phyloP scores from a whole-genome alignment of 2,888 invertebrate species.

The Drosophila meridionalis region DNA sequence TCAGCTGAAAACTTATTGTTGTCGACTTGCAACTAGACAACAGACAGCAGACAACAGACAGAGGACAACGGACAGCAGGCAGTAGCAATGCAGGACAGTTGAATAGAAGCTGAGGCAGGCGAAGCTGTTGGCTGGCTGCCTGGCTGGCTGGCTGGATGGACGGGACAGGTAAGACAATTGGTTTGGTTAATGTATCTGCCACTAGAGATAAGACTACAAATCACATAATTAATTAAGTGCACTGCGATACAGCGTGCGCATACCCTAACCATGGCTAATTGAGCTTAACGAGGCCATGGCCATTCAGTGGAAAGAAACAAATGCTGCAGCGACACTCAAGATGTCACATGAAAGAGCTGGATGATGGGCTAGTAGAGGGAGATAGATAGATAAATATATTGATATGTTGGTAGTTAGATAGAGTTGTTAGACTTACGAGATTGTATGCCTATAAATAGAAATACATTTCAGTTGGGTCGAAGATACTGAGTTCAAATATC shows the following conservation, averaged over 20 bases:
- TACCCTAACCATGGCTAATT: slow-evolving; percentile 3
- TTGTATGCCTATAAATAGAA: not conserved
- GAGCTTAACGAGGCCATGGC: not conserved
- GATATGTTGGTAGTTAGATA: not conserved
- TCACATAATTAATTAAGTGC: slow-evolving; percentile 39
- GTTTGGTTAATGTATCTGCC: slow-evolving; percentile 25
- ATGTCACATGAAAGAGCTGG: not conserved
- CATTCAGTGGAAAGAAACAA: not conserved
- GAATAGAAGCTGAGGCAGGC: too few relatives aligned
- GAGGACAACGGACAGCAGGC: not conserved
- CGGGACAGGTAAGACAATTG: not conserved
- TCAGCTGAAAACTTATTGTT: slow-evolving; percentile 29
- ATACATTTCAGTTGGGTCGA: too few relatives aligned
- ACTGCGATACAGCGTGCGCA: slow-evolving; percentile 1
- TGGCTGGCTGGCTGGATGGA: not conserved
- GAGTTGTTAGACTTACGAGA: not conserved
- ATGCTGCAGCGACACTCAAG: not conserved
- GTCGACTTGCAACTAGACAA: slow-evolving; percentile 11
- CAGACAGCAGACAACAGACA: not conserved
- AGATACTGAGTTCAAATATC: too few relatives aligned
- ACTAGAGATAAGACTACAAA: slow-evolving; percentile 18
- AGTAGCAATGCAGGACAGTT: not conserved
- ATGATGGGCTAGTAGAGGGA: not conserved
- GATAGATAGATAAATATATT: not conserved
- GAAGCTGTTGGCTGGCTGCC: too few relatives aligned